Evolutionary conservation across 1,140 invertebrate genomes (phyloP).

Genomic region (Nixonia krombeini): DNA sequence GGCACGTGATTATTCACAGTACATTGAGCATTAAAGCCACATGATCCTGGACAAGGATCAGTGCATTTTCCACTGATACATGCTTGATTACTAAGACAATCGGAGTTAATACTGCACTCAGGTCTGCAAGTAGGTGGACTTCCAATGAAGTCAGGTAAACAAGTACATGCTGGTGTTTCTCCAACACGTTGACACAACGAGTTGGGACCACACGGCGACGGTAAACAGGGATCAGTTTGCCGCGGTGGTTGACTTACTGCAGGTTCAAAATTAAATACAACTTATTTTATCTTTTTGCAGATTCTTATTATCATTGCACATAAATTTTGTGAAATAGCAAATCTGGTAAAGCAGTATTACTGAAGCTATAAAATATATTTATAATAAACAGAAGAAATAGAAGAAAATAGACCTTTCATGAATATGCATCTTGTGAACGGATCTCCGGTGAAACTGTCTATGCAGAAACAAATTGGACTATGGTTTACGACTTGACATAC

Average conservation of each 20-base stretch:
- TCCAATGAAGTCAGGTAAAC: constrained; percentile 73
- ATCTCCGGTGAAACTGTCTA: constrained; percentile 73
- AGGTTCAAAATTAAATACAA: constrained; percentile 22
- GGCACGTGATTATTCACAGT: constrained; percentile 73
- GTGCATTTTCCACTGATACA: constrained; percentile 78
- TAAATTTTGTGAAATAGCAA: no score
- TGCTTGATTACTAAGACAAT: constrained; percentile 75
- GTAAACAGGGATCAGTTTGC: constrained; percentile 77
- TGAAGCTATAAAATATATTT: no score
- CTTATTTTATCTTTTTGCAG: no score
- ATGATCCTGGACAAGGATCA: constrained; percentile 78
- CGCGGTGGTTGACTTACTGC: neutral
- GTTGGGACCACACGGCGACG: constrained; percentile 81
- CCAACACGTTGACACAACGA: constrained; percentile 76
- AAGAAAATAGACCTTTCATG: no score
- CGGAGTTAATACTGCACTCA: constrained; percentile 74
- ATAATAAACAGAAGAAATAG: no score
- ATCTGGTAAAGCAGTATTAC: no score
- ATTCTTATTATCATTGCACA: no score
- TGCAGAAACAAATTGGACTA: constrained; percentile 77
- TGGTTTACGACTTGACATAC: constrained; percentile 74
- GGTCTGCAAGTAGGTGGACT: constrained; percentile 73
- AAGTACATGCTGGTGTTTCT: constrained; percentile 73
- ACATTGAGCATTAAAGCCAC: constrained; percentile 75
- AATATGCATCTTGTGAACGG: constrained; percentile 73